Evolutionary conservation across 1,140 invertebrate genomes (phyloP).

Genomic region (Rhynchophorus ferrugineus): DNA sequence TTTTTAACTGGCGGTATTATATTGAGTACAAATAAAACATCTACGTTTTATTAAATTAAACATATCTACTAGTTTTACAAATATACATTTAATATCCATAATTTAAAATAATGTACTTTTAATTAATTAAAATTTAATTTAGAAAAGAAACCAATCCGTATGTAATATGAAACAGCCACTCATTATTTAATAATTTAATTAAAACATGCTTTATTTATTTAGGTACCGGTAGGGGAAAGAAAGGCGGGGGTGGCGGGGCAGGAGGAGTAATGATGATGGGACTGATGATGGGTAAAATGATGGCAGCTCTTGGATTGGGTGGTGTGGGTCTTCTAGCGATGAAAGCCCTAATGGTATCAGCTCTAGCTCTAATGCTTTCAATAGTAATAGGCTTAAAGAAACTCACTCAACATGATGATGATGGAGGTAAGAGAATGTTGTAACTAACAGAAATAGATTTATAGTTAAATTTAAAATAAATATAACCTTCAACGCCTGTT

Average conservation of each 20-base stretch:
- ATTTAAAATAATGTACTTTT: background rate
- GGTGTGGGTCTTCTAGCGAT: constrained; percentile 63
- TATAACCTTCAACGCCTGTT: too few relatives aligned
- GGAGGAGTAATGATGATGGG: constrained; percentile 54
- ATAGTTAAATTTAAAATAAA: too few relatives aligned
- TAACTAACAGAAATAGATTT: too few relatives aligned
- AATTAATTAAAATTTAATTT: too few relatives aligned
- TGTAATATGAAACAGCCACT: too few relatives aligned
- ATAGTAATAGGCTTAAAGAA: constrained; percentile 65
- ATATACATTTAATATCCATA: background rate
- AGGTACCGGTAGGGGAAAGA: constrained; percentile 41
- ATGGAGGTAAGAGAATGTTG: constrained; percentile 54
- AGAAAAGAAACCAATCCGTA: too few relatives aligned
- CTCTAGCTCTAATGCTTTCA: constrained; percentile 64
- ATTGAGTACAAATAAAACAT: background rate
- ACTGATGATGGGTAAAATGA: constrained; percentile 65
- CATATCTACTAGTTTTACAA: background rate
- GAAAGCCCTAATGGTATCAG: constrained; percentile 60
- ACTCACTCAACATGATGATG: constrained; percentile 50
- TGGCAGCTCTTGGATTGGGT: constrained; percentile 63
- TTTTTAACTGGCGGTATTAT: too few relatives aligned
- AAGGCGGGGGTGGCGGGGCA: constrained; percentile 30
- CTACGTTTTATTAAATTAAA: background rate
- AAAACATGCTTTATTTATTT: background rate
- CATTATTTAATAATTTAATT: background rate